phyloP scores from a whole-genome alignment of 2,797 vertebrate genomes.

The Chaunax sp. region DNA sequence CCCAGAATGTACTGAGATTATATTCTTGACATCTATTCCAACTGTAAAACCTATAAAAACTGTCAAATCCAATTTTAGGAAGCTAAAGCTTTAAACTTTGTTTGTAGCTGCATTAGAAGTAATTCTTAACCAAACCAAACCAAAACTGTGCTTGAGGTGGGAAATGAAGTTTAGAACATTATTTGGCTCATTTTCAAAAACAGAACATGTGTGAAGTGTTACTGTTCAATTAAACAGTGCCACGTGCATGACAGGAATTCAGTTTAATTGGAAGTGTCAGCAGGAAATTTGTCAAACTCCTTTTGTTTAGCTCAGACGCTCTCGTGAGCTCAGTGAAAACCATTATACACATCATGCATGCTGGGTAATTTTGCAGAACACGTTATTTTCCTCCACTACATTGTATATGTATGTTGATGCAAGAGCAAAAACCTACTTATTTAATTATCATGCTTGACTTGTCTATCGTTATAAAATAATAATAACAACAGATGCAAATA shows the following conservation, averaged over 20 bases:
- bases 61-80: too few species aligned
- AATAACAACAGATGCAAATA: conserved; percentile 53
- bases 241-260: conserved; percentile 36
- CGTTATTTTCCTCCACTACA: background rate
- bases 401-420: conserved; percentile 14
- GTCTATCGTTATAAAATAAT: conserved; percentile 22
- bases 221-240: conserved; percentile 38
- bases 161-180: conserved; percentile 15
- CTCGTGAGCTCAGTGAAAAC: conserved; percentile 45
- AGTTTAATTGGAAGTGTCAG: conserved; percentile 31
- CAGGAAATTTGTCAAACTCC: conserved; percentile 39
- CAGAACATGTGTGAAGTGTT: conserved; percentile 32
- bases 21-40: background rate
- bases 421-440: conserved; percentile 3
- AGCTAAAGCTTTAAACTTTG: background rate
- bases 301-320: conserved; percentile 57
- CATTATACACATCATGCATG: conserved; percentile 26
- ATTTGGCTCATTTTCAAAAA: conserved; percentile 26
- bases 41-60: background rate
- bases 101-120: background rate
- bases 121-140: background rate
- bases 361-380: conserved; percentile 26
- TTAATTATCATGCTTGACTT: conserved; percentile 22
- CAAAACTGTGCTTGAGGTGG: conserved; percentile 7
- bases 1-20: background rate